Conservation (phyloP, 2,888 invertebrate genomes). For the Drosophila greeni region DNA sequence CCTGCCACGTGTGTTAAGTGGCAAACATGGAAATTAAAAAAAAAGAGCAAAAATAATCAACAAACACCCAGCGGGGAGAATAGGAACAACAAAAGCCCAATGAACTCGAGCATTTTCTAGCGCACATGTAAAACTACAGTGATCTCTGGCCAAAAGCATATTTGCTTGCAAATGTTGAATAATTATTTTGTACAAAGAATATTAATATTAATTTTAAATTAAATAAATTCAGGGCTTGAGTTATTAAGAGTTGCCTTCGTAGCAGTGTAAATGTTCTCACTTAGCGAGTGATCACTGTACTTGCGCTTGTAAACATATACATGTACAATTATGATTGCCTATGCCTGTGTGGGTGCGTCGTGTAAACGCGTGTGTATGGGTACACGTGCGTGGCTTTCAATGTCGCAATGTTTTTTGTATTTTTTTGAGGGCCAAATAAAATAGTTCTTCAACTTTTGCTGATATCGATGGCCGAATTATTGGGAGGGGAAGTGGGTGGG, state of each 20-base stretch:
- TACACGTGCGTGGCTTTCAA: conserved; percentile 38
- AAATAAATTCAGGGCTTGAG: neutral
- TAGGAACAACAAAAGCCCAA: conserved; percentile 4
- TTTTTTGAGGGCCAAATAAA: conserved; percentile 22
- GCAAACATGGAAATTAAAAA: conserved; percentile 20
- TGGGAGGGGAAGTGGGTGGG: neutral
- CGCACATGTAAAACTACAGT: conserved; percentile 17
- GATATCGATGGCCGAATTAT: conserved; percentile 20
- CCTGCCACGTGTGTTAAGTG: conserved; percentile 11
- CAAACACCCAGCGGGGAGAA: neutral
- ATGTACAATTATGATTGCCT: conserved; percentile 5
- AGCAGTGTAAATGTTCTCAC: neutral
- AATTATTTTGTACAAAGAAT: neutral
- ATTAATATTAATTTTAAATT: neutral
- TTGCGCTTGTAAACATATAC: conserved; percentile 10
- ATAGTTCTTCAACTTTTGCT: conserved; percentile 24
- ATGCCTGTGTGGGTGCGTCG: conserved; percentile 3
- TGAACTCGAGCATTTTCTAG: neutral
- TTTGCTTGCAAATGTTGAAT: fast-evolving
- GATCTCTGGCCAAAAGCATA: neutral
- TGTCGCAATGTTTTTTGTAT: conserved; percentile 21
- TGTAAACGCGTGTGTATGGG: conserved; percentile 18
- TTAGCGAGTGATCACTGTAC: conserved; percentile 3
- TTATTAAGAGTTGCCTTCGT: too few species aligned
- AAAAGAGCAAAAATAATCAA: neutral